Evolutionary conservation across 2,113 vertebrate genomes (phyloP), one percentile per base, ranked within the genome.

Genomic region (Psittacus erithacus): DNA sequence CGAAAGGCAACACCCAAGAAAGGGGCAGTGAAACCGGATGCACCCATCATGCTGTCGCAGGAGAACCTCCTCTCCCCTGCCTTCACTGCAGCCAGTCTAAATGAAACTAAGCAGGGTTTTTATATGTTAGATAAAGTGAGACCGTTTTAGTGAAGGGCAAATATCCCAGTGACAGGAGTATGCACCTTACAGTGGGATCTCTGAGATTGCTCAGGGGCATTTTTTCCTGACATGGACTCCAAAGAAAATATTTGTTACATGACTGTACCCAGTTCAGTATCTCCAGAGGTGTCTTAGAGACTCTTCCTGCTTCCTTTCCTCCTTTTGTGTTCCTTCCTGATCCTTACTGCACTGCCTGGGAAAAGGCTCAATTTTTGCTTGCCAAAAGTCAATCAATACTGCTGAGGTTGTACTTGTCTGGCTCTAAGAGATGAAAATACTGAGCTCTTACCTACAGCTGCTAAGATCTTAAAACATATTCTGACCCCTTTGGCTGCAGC

Each of bases 41-140:
- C 31, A 27, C 20, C 35, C 10, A 0, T 11, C 1, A 4, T 12
- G 29, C 39, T 46, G 28, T 15, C 0, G 11, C 1, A 1, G 24
- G 15, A 38, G 4, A 17, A 22, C 49, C 41, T 22, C 13, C 80
- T 29, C 52, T 20, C 10, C 52, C 6, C 2, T 4, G 8, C 11
- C 35, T 39, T 7, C 64, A 14, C 25, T 17, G 2, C 47, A 44
- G 41, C 13, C 55, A 46, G 17, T 4, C 12, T 28, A 24, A 41
- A 41, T 29, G 39, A 60, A 43, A 46, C 20, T 24, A 74, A 55
- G 31, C 1, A 33, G 17, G 25, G 2, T 8, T 46, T 44, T 59
- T 28, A 10, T 11, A 13, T 1, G 23, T 10, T 29, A 43, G 65
- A 35, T 43, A 17, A 17, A 49, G 39, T 22, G 46, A 28, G 68